A percentile compares a stretch with the other conserved stretches of the same genome.
phyloP scores from a whole-genome alignment of 2,797 vertebrate species.

The Philypnodon macrostomus region DNA sequence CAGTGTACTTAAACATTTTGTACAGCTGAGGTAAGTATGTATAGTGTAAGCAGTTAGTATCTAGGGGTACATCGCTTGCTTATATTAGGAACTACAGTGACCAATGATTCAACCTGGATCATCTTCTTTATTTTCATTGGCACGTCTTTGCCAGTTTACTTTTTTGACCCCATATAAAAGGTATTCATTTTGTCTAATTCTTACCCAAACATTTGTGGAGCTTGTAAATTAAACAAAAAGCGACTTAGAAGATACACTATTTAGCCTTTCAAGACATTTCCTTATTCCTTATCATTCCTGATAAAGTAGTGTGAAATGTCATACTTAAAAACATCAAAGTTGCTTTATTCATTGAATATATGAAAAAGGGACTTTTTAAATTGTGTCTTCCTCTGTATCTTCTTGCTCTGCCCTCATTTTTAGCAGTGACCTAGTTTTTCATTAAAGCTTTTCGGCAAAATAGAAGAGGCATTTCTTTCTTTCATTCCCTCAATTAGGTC shows the following conservation, averaged over 20 bases:
- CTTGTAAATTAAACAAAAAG: neutral
- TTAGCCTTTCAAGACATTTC: neutral
- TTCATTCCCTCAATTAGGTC: neutral
- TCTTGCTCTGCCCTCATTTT: slow-evolving; percentile 11
- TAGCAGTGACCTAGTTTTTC: slow-evolving; percentile 37
- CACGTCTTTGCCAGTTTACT: too few relatives aligned
- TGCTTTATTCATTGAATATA: neutral
- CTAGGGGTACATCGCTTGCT: neutral
- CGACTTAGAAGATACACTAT: neutral
- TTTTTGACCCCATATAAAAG: too few relatives aligned
- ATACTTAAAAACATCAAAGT: neutral
- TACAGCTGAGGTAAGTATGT: slow-evolving; percentile 1
- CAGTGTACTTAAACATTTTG: slow-evolving; percentile 2
- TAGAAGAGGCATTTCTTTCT: slow-evolving; percentile 27
- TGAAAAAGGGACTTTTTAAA: slow-evolving; percentile 15
- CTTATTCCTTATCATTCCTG: neutral
- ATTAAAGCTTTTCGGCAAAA: slow-evolving; percentile 33
- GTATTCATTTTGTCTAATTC: too few relatives aligned
- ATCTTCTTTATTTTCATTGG: slow-evolving; percentile 1
- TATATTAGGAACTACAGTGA: neutral
- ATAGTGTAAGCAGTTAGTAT: neutral
- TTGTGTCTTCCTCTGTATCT: slow-evolving; percentile 17
- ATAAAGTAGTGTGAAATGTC: neutral
- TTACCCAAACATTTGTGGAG: too few relatives aligned
- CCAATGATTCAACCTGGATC: neutral